Base-by-base conservation (phyloP, 1,140 invertebrate genomes). In the Papilio helenus region DNA sequence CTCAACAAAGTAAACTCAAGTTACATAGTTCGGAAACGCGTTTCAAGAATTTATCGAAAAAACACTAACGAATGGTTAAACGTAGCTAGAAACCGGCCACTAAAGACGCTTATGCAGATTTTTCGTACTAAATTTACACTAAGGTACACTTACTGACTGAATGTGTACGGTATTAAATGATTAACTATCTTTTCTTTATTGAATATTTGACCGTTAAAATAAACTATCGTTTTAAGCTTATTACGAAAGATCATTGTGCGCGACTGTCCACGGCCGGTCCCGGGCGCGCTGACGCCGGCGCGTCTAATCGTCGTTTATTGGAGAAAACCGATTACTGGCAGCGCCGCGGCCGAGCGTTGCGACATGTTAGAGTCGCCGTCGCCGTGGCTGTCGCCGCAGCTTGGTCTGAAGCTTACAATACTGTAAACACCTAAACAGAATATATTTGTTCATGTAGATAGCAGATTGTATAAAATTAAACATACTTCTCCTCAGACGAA, bases 251-350 rank as follows among this genome's bases (percentile, higher is more conserved):
- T 12, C 68, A 76, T 76, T 85, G 85, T 79, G 55, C 72, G 72
- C 81, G 84, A 90, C 51, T 82, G 89, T 94, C 89, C 88, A 61
- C 77, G 73, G 84, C 79, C 80, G 79, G 83, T 87, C 81, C 86
- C 87, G 84, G 86, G 87, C 88, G 81, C 86, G 91, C 92, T 94
- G 93, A 94, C 93, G 93, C 93, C 93, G 85, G 90, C 93, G 93
- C 88, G 93, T 93, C 93, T 94, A 94, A 94, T 94, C 93, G 93
- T 44, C 91, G 90, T 93, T 93, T 93, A 93, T 94, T 93, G 91
- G 93, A 94, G 93, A 94, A 93, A 94, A 94, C 93, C 93, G 93
- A 94, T 94, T 94, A 92, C 92, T 86, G 86, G 79, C 86, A 81
- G 79, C 82, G 81, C 87, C 88, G 85, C 87, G 86, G 88, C 86